Evolutionary conservation across 2,888 invertebrate genomes (phyloP).

Genomic region (Iselma pallidipennis): DNA sequence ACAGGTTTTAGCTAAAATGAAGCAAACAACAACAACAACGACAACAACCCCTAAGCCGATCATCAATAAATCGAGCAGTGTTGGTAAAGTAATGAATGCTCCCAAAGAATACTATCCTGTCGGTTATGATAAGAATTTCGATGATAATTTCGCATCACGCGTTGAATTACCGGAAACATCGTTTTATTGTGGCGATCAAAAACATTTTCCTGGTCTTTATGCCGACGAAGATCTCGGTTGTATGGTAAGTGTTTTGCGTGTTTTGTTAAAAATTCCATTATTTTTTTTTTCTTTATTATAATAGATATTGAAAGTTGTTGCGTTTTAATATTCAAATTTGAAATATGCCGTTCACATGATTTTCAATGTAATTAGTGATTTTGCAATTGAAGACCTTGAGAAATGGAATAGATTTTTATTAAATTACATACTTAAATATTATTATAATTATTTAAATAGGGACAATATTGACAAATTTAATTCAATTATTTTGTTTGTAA

Average conservation of each 20-base stretch:
- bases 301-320: constrained; percentile 12
- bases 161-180: constrained; percentile 83
- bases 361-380: constrained; percentile 15
- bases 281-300: not conserved
- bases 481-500: not conserved
- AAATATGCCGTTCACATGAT: constrained; percentile 17
- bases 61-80: constrained; percentile 47
- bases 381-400: constrained; percentile 20
- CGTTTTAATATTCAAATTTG: not conserved
- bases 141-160: constrained; percentile 83
- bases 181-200: constrained; percentile 86
- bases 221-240: constrained; percentile 87
- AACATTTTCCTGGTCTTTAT: constrained; percentile 87
- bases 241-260: constrained; percentile 67
- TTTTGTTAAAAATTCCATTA: not conserved
- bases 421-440: no score
- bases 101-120: constrained; percentile 87
- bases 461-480: no score
- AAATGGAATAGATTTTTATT: not conserved
- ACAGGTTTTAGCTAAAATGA: constrained; percentile 62
- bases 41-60: constrained; percentile 56
- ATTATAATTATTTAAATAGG: not conserved
- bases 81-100: constrained; percentile 81
- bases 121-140: constrained; percentile 86
- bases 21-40: constrained; percentile 50